Base-by-base conservation (phyloP, 2,888 invertebrate genomes). In the Tribolium freemani region DNA sequence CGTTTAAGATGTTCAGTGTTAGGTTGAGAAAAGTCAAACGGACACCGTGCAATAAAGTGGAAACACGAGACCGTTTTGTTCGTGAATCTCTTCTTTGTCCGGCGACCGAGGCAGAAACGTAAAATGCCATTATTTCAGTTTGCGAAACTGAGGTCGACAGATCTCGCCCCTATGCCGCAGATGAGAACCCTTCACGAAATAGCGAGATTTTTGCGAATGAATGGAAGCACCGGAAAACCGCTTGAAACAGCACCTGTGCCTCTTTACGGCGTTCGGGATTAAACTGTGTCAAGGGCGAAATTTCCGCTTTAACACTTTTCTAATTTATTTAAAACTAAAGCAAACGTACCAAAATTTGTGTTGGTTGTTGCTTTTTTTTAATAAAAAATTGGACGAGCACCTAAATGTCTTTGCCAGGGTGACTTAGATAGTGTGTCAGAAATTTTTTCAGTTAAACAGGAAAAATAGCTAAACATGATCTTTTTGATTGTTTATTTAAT, bases 41-140 rank as follows among this genome's bases (percentile, higher is more conserved):
- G 51, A 64, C 60, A 53, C 54, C 58, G 48, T 44, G 71, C 75
- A 78, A 78, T 77, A 78, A 77, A 76, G 73, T 75, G 72, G 75
- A 75, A 77, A 80, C 77, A 78, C 68, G 76, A 77, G 75, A 76
- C 56, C 78, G 69, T 77, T 80, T 79, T 78, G 78, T 76, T 68
- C 73, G 74, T 57, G 74, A 79, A 77, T 79, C 78, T 72, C 75
- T 71, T 74, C 72, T 80, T 79, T 79, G 78, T 77, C 71, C 75
- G 75, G 72, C 64, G 69, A 74, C 51, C 69, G 50, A 30, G 30
- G 48, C 13, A 56, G 56, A 67, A 44, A 69, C 58, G 20, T 69
- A 69, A 69, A 61, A 69, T 53, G 51, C 69, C 31, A 57, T 67
- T 67, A 67, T 67, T 67, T 67, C 54, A 67, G 60, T 60, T 48